A percentile compares a stretch with the other conserved stretches of the same genome.
Evolutionary conservation across 2,113 vertebrate species (phyloP).

Genomic region (Sialia sialis): DNA sequence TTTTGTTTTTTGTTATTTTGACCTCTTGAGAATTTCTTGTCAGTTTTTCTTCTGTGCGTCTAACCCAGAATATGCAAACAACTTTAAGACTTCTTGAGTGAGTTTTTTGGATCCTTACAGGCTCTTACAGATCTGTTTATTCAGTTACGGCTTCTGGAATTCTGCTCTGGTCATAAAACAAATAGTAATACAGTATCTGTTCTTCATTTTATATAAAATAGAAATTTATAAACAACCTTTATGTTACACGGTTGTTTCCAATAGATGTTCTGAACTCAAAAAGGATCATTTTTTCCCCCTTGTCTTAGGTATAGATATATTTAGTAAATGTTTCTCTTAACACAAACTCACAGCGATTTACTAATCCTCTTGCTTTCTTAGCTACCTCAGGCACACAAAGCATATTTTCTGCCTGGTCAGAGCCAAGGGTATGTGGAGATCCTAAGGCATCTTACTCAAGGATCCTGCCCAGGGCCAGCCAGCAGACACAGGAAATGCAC

Average conservation of each 20-base stretch:
- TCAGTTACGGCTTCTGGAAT: neutral
- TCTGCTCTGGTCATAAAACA: neutral
- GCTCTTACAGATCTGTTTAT: neutral
- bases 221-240: neutral
- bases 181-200: rapidly evolving
- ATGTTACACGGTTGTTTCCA: neutral
- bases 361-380: neutral
- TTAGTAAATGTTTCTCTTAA: neutral
- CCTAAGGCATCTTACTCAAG: neutral
- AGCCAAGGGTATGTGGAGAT: neutral
- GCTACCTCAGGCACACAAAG: neutral
- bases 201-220: neutral
- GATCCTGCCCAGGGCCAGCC: neutral
- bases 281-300: rapidly evolving
- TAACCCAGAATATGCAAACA: neutral
- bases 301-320: neutral
- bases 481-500: rapidly evolving
- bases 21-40: neutral
- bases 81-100: rapidly evolving
- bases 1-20: neutral
- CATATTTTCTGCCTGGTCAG: neutral
- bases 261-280: neutral
- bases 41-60: neutral
- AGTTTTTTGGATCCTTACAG: neutral
- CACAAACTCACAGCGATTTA: neutral